Base-by-base conservation (phyloP, 2,113 vertebrate genomes). In the Syrmaticus mikado region DNA sequence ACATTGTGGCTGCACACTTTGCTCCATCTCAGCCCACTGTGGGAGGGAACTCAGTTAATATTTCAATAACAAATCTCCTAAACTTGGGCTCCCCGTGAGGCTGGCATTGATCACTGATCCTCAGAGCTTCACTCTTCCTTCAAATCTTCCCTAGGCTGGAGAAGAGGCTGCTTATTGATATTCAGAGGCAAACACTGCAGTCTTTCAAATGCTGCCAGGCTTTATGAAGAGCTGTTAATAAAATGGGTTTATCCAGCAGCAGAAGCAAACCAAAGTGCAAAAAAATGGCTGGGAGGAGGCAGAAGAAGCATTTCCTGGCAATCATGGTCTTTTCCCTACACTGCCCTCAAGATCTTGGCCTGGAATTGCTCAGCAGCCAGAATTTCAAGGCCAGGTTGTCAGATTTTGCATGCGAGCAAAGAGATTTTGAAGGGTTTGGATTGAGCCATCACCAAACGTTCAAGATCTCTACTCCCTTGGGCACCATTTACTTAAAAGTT, bases 51-150 rank as follows among this genome's bases (percentile, higher is more conserved):
- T 45, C 73, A 72, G 68, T 86, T 85, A 66, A 72, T 83, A 91
- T 96, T 91, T 93, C 91, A 90, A 50, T 65, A 81, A 81, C 73
- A 86, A 73, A 90, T 94, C 93, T 94, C 79, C 89, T 84, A 82
- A 95, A 94, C 43, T 83, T 0, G 0, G 55, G 65, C 43, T 93
- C 43, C 73, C 85, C 0, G 0, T 86, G 89, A 76, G 73, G 52
- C 76, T 85, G 73, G 61, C 89, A 85, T 84, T 92, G 95, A 97
- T 94, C 87, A 61, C 40, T 74, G 91, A 91, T 92, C 91, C 82
- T 93, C 93, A 86, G 91, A 88, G 91, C 73, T 90, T 90, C 73
- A 4, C 68, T 90, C 89, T 91, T 94, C 87, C 76, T 86, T 85
- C 91, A 75, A 61, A 91, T 38, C 82, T 88, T 93, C 80, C 52